phyloP scores from a whole-genome alignment of 2,797 vertebrate genomes.

The Ciconia nigra region DNA sequence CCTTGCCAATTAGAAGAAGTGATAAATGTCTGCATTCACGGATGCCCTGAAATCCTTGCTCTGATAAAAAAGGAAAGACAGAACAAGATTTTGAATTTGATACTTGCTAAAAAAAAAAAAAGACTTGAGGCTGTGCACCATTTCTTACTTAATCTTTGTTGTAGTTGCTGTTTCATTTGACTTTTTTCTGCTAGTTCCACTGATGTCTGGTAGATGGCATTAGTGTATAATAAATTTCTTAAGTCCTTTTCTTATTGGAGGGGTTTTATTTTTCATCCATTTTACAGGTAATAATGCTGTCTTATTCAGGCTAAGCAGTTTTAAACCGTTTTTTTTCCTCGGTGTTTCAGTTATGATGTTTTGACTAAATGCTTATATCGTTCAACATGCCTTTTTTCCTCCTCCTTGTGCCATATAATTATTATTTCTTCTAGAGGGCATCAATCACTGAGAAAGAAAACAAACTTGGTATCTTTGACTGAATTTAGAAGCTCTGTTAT shows the following conservation, averaged over 20 bases:
- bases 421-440: conserved; percentile 42
- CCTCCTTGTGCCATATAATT: conserved; percentile 38
- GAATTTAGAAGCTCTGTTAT: not conserved
- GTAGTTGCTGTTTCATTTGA: not conserved
- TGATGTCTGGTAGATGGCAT: conserved; percentile 61
- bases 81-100: not conserved
- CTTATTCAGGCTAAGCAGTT: conserved; percentile 9
- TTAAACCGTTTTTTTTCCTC: not conserved
- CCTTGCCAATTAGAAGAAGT: not conserved
- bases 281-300: not conserved
- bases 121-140: not conserved
- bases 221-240: conserved; percentile 49
- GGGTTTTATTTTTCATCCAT: conserved; percentile 44
- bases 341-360: conserved; percentile 5
- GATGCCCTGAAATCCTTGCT: not conserved
- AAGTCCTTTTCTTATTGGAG: conserved; percentile 54
- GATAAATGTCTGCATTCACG: not conserved
- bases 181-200: conserved; percentile 27
- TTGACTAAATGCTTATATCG: conserved; percentile 25
- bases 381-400: not conserved
- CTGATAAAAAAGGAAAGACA: not conserved
- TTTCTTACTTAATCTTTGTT: not conserved
- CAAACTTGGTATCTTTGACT: not conserved
- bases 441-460: conserved; percentile 33
- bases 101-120: not conserved